Conservation (phyloP, 2,113 vertebrate genomes). For the Pogona vitticeps region DNA sequence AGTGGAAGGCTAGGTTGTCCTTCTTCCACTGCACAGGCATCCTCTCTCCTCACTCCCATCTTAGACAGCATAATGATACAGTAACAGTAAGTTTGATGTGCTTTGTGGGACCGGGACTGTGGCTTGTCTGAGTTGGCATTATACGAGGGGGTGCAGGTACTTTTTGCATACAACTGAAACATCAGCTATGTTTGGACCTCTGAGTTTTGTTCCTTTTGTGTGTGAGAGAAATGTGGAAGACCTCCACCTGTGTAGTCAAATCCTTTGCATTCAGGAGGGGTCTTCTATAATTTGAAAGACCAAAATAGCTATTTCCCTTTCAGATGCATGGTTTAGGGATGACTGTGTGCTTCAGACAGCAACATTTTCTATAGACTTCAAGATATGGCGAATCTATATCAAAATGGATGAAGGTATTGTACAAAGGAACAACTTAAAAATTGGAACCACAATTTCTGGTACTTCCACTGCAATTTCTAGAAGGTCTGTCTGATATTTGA, state of each 20-base stretch:
- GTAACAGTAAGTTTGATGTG: not conserved
- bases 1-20: not conserved
- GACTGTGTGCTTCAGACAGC: not conserved
- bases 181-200: not conserved
- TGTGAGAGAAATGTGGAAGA: slow-evolving; percentile 69
- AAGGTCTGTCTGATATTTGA: too few species aligned
- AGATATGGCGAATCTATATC: not conserved
- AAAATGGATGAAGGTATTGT: not conserved
- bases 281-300: fast-evolving
- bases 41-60: not conserved
- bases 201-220: slow-evolving; percentile 72
- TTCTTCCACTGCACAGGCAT: not conserved
- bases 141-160: slow-evolving; percentile 62
- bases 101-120: not conserved
- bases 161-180: slow-evolving; percentile 68
- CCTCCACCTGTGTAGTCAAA: slow-evolving; percentile 69
- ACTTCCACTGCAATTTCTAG: not conserved
- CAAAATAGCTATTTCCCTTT: slow-evolving; percentile 6
- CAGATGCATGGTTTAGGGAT: not conserved
- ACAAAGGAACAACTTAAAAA: not conserved
- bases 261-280: slow-evolving; percentile 61
- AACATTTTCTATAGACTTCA: not conserved
- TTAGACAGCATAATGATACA: not conserved
- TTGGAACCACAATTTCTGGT: too few species aligned
- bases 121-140: not conserved